Conservation (phyloP, 2,113 vertebrate genomes). For the Pithys albifrons region DNA sequence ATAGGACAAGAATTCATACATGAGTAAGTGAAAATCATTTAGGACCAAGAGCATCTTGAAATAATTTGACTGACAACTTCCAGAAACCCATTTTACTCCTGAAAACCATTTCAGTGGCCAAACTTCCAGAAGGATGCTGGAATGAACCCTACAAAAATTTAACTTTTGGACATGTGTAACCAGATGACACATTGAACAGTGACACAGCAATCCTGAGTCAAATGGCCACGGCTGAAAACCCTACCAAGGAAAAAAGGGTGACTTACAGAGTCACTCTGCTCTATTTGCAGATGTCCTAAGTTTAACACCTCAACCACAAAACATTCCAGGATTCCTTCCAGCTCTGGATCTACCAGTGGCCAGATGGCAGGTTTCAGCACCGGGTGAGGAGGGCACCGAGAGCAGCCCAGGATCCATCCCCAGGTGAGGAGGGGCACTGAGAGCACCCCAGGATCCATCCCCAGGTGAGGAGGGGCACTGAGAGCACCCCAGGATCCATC, state of each 20-base stretch:
- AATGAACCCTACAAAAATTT: slow-evolving; percentile 22
- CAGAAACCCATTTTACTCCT: slow-evolving; percentile 53
- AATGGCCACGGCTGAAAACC: slow-evolving; percentile 17
- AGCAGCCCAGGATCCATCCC: neutral
- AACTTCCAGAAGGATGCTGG: slow-evolving; percentile 17
- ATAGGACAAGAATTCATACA: neutral
- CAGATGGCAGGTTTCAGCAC: neutral
- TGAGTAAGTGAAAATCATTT: neutral
- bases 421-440: neutral
- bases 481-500: neutral
- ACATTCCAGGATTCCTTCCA: neutral
- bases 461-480: neutral
- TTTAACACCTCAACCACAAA: slow-evolving; percentile 5
- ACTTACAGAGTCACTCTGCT: neutral
- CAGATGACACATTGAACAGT: neutral
- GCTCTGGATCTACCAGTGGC: neutral
- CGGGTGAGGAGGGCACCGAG: neutral
- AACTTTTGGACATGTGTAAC: neutral
- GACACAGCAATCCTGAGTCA: slow-evolving; percentile 48
- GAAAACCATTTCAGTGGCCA: slow-evolving; percentile 9
- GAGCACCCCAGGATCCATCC: neutral
- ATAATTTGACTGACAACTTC: slow-evolving; percentile 32
- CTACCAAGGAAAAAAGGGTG: neutral
- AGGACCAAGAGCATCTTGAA: slow-evolving; percentile 46
- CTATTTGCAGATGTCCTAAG: neutral